A percentile compares a stretch with the other conserved stretches of the same genome.
Evolutionary conservation across 2,113 vertebrate species (phyloP).

Genomic region (Okapia johnstoni): DNA sequence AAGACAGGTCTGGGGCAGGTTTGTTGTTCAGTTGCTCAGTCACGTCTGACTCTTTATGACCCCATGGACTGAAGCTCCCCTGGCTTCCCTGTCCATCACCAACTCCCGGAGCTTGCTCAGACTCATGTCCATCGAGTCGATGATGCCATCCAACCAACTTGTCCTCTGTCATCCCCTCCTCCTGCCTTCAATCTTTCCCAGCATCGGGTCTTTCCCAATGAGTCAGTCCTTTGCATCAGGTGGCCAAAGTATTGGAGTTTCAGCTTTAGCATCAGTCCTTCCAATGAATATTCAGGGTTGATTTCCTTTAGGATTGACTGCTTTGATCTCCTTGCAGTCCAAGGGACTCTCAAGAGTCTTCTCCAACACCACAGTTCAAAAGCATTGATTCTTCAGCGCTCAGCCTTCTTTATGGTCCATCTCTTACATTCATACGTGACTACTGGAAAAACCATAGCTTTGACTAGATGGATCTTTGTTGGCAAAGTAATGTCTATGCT

Average conservation of each 20-base stretch:
- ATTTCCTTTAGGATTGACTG: background rate
- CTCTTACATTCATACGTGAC: background rate
- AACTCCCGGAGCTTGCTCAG: background rate
- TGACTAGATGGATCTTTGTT: background rate
- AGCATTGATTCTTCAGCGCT: background rate
- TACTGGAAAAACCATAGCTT: background rate
- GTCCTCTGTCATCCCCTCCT: background rate
- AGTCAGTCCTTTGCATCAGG: background rate
- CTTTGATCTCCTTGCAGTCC: background rate
- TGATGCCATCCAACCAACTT: background rate
- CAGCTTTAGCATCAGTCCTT: background rate
- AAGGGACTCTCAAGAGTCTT: background rate
- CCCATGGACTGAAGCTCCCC: background rate
- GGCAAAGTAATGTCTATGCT: background rate
- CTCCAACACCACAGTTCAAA: background rate
- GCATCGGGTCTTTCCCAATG: background rate
- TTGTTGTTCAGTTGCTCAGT: background rate
- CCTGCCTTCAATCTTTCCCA: background rate
- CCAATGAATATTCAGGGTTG: background rate
- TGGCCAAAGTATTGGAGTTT: background rate
- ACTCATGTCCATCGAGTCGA: rapidly evolving
- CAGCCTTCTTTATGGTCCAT: background rate
- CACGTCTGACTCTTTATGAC: background rate
- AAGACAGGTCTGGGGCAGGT: background rate
- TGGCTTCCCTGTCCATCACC: background rate